These are phyloP conservation scores for Mobula hypostoma DNA, from an alignment of 2,113 vertebrate genomes.

Conservation along the genomic window DNA sequence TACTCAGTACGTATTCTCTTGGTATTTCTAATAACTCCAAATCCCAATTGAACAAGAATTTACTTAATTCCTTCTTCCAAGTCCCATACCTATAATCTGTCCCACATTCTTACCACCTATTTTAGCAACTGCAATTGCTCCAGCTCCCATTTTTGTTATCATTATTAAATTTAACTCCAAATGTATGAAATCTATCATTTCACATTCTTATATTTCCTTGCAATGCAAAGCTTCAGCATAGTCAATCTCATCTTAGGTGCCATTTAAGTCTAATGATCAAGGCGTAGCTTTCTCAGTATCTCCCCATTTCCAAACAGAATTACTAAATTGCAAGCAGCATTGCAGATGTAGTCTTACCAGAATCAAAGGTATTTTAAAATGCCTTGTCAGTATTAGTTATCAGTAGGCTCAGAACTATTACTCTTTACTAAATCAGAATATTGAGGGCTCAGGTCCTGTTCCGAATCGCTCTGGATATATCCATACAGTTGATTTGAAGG, in stretches of 20 bases:
- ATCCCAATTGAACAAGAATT: not conserved
- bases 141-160: not conserved
- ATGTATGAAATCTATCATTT: too few species aligned
- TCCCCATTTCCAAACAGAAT: not conserved
- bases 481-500: not conserved
- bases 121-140: not conserved
- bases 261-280: not conserved
- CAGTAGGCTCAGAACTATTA: not conserved
- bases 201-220: not conserved
- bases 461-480: not conserved
- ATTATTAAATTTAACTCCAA: not conserved
- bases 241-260: not conserved
- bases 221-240: not conserved
- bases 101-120: constrained; percentile 6
- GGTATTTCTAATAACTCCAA: not conserved
- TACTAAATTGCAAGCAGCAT: not conserved
- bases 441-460: not conserved
- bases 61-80: not conserved
- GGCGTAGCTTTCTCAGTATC: not conserved
- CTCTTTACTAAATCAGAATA: not conserved
- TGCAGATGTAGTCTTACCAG: not conserved
- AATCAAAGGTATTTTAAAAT: not conserved
- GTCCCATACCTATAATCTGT: not conserved
- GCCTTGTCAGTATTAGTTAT: not conserved
- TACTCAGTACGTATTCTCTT: not conserved